These are phyloP conservation scores for Myotis yumanensis DNA, from an alignment of 2,113 vertebrate species.

Conservation along the genomic window DNA sequence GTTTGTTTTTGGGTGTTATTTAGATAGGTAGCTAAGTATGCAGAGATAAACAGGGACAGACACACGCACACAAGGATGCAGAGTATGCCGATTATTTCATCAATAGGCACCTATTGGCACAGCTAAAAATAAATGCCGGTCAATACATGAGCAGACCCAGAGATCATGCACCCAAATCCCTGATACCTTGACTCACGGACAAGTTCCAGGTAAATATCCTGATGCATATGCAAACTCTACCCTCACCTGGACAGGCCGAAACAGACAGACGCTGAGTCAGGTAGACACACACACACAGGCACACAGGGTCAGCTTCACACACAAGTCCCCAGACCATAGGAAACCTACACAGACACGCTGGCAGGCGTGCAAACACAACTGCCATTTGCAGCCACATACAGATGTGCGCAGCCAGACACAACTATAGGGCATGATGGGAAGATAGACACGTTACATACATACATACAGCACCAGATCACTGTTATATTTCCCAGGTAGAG, in stretches of 20 bases:
- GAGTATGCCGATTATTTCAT: not conserved
- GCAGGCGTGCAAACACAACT: not conserved
- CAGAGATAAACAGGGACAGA: not conserved
- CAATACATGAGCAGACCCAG: not conserved
- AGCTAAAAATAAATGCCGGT: not conserved
- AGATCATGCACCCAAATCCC: not conserved
- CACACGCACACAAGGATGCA: not conserved
- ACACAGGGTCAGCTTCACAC: not conserved
- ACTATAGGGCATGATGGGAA: not conserved
- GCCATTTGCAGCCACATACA: not conserved
- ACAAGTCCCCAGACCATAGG: not conserved
- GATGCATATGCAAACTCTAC: not conserved
- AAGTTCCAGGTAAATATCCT: not conserved
- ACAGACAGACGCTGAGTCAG: not conserved
- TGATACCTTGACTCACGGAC: not conserved
- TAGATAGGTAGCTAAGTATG: not conserved
- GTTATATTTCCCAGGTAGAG: not conserved
- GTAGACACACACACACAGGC: not conserved
- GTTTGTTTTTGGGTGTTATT: not conserved
- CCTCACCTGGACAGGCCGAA: not conserved
- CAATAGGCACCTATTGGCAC: not conserved
- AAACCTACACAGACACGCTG: not conserved
- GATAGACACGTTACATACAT: rapidly evolving
- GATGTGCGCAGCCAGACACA: not conserved
- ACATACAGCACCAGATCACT: too few species aligned